Conservation (phyloP, 2,888 invertebrate genomes). For the Pomacea canaliculata region DNA sequence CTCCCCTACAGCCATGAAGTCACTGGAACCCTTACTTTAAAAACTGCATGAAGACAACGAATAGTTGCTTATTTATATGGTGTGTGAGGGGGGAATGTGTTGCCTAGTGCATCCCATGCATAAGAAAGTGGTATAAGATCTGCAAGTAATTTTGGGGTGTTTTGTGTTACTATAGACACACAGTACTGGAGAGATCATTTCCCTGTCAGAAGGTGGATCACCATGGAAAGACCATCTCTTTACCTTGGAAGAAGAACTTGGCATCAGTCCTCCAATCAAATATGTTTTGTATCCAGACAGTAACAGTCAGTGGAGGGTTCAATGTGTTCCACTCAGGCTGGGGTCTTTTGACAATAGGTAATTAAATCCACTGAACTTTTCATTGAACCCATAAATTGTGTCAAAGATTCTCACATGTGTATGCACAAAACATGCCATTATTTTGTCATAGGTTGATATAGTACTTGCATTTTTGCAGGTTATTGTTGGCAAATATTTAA, state of each 20-base stretch:
- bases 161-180: constrained; percentile 73
- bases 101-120: no score
- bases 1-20: no score
- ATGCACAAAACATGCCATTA: no score
- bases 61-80: no score
- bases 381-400: background rate
- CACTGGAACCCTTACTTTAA: no score
- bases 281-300: constrained; percentile 76
- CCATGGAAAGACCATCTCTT: constrained; percentile 95
- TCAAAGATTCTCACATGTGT: background rate
- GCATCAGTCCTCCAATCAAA: constrained; percentile 71
- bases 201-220: constrained; percentile 77
- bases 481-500: no score
- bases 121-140: no score
- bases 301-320: constrained; percentile 82
- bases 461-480: no score
- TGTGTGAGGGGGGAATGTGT: no score
- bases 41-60: no score
- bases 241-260: constrained; percentile 82
- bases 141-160: background rate
- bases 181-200: constrained; percentile 84
- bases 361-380: background rate
- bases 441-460: no score
- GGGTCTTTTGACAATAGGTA: constrained; percentile 66
- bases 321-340: constrained; percentile 80